phyloP scores from a whole-genome alignment of 92 coral and sea anemone genomes.

The Umimayanthus chanpuru region DNA sequence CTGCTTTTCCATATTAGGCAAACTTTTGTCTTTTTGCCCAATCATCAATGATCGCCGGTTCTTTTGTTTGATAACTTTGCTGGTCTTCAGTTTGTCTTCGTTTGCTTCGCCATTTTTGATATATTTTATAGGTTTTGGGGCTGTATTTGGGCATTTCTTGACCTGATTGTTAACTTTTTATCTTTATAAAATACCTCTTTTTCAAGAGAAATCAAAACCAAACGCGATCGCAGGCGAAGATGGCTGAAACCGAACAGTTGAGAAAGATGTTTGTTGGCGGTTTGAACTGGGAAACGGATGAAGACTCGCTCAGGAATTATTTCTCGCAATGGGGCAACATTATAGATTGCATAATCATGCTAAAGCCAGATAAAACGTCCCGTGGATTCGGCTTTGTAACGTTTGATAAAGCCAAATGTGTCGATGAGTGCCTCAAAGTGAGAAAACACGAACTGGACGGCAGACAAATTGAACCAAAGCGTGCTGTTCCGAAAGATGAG shows the following conservation, averaged over 20 bases:
- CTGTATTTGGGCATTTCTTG: too few relatives aligned
- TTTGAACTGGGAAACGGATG: slow-evolving; percentile 81
- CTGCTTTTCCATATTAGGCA: background rate
- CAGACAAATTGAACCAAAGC: slow-evolving; percentile 93
- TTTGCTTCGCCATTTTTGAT: background rate
- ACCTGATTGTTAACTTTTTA: background rate
- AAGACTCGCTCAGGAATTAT: slow-evolving; percentile 82
- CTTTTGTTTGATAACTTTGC: background rate
- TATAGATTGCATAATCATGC: slow-evolving; percentile 93
- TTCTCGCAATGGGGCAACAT: slow-evolving; percentile 94
- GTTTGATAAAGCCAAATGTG: slow-evolving; percentile 73
- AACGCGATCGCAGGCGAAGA: slow-evolving; percentile 7
- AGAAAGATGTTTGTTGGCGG: slow-evolving; percentile 95
- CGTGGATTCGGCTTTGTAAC: slow-evolving; percentile 97
- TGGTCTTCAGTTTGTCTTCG: background rate
- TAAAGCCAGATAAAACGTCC: slow-evolving; percentile 77
- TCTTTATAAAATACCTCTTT: background rate
- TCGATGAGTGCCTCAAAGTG: slow-evolving; percentile 77
- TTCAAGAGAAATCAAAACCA: background rate
- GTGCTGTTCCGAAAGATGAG: slow-evolving; percentile 90
- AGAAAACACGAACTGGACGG: slow-evolving; percentile 79
- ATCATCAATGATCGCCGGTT: background rate
- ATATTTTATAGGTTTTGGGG: background rate
- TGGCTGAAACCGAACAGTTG: slow-evolving; percentile 79
- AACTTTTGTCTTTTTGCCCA: background rate